Percentiles rank a stretch among this genome's conserved stretches.
phyloP scores from a whole-genome alignment of 2,797 vertebrate genomes.

The Alca torda region DNA sequence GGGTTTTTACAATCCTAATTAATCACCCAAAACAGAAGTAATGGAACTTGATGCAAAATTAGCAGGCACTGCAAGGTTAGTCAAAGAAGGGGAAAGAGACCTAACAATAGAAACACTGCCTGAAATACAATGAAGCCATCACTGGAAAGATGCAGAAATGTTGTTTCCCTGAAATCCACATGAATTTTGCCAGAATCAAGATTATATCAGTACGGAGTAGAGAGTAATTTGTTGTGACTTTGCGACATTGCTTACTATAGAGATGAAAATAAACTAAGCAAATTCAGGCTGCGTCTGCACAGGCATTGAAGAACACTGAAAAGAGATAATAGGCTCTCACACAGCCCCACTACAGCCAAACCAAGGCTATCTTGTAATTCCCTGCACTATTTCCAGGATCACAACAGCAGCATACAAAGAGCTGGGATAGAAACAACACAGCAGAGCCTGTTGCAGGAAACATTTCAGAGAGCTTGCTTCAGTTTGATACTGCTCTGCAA shows the following conservation, averaged over 20 bases:
- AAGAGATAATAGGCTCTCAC: not conserved
- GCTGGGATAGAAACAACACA: accelerated
- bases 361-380: not conserved
- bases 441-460: not conserved
- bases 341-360: not conserved
- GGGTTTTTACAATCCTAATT: not conserved
- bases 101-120: not conserved
- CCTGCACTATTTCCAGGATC: not conserved
- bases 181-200: not conserved
- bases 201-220: not conserved
- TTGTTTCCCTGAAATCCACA: not conserved
- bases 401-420: not conserved
- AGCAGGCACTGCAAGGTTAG: not conserved
- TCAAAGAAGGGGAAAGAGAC: not conserved
- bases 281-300: not conserved
- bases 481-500: not conserved
- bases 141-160: not conserved
- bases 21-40: not conserved
- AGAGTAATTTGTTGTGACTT: not conserved
- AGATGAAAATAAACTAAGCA: not conserved
- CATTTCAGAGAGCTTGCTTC: not conserved
- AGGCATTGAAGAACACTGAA: not conserved
- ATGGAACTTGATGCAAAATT: not conserved
- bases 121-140: not conserved
- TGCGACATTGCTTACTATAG: not conserved